Evolutionary conservation across 1,140 invertebrate species (phyloP), one percentile per base, ranked within the genome.

Genomic region (Chionoecetes opilio): DNA sequence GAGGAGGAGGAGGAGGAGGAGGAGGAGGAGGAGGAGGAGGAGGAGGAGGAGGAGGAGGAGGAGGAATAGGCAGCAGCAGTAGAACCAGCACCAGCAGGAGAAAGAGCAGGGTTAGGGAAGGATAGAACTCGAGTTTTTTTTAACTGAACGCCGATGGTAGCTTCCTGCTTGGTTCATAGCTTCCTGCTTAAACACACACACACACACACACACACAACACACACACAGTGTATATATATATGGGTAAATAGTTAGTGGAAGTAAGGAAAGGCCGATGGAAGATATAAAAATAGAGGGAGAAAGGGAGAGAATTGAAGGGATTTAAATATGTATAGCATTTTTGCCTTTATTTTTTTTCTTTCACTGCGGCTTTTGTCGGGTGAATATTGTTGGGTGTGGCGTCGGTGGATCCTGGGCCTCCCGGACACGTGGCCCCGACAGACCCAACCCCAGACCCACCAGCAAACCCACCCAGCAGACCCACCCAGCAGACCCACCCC

Each of bases 321-420:
- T 21, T 75, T 75, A 75, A 75, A 75, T 75, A 75, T 75, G 63
- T 75, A 75, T 75, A 75, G 63, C 63, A 75, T 75, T 75, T 75
- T 75, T 75, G n/a, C 63, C 21, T 75, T 75, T 75, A 6, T 75
- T 75, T 75, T 46, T 75, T 21, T 75, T 75, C 21, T 75, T 75
- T 75, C 21, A 17, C 63, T 75, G 63, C 63, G 63, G 63, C 63
- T 75, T 75, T 75, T 75, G 63, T 17, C 63, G 21, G 63, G 63
- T 75, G 63, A 75, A 75, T 75, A 75, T 75, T 75, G 63, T 75
- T 75, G 63, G 63, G 63, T 75, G 63, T 75, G 63, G 63, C 63
- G 63, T 75, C 63, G n/a, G 63, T n/a, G 63, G 11, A 26, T 75
- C 63, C 63, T n/a, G 63, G 63, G 63, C 11, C 21, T 2, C 63